phyloP scores from a whole-genome alignment of 2,888 invertebrate genomes.

The Spisula subtruncata region DNA sequence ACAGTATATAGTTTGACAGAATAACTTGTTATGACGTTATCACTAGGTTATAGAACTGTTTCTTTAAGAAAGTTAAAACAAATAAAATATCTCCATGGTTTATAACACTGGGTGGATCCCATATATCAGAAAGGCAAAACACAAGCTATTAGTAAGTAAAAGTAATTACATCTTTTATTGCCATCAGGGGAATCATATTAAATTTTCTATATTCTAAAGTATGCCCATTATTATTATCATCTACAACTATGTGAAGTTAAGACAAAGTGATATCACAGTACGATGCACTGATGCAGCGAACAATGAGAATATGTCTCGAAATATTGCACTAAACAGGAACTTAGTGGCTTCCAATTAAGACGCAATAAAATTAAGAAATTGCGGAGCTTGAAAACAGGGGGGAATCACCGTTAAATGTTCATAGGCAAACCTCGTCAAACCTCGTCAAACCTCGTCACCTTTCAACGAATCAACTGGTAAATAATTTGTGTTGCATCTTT shows the following conservation, averaged over 20 bases:
- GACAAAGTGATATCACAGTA: not conserved
- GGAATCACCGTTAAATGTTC: not conserved
- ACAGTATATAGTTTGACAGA: no score
- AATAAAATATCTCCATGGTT: no score
- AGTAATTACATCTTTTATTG: no score
- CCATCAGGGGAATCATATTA: no score
- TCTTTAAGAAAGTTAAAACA: no score
- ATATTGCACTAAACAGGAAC: not conserved
- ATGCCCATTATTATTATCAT: not conserved
- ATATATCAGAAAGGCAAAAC: no score
- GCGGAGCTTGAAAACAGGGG: not conserved
- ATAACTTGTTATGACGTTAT: no score
- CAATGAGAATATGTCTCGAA: not conserved
- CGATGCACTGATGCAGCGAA: not conserved
- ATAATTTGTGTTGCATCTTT: not conserved
- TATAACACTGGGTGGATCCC: no score
- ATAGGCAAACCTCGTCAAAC: no score
- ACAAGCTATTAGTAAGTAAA: no score
- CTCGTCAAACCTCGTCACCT: not conserved
- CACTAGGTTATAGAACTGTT: no score
- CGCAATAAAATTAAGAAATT: not conserved
- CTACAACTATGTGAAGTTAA: not conserved
- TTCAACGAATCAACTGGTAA: slow-evolving; percentile 13
- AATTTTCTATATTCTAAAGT: no score
- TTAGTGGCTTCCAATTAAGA: not conserved